Conservation (phyloP, 2,113 vertebrate species). For the Cnemophilus loriae region DNA sequence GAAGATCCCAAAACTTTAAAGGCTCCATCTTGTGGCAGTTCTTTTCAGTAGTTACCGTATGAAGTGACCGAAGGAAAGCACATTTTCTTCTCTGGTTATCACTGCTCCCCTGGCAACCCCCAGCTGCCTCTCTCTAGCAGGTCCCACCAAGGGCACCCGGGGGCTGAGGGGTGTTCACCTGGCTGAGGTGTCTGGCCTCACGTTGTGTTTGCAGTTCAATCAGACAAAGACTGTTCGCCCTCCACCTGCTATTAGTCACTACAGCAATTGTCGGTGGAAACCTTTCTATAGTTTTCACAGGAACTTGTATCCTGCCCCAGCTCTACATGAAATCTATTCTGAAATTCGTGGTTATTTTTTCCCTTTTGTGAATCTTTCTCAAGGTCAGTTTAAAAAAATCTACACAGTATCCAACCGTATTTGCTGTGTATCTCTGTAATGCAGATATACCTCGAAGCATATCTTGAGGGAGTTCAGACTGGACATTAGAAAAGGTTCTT, state of each 20-base stretch:
- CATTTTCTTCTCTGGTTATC: background rate
- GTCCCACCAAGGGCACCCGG: background rate
- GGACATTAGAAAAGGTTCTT: background rate
- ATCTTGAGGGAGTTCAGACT: background rate
- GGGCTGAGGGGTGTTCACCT: too few relatives aligned
- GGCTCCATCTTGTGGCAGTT: background rate
- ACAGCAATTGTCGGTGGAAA: background rate
- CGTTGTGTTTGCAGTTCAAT: background rate
- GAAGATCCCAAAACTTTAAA: background rate
- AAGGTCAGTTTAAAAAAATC: background rate
- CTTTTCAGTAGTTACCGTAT: background rate
- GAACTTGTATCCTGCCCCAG: background rate
- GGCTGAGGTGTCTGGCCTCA: too few relatives aligned
- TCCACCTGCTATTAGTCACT: background rate
- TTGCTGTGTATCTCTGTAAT: background rate
- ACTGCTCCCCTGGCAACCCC: rapidly evolving
- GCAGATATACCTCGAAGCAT: rapidly evolving
- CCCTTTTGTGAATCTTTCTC: background rate
- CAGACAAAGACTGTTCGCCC: rapidly evolving
- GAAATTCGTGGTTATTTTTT: background rate
- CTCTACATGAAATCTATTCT: background rate
- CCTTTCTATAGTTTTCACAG: background rate
- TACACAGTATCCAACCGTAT: rapidly evolving
- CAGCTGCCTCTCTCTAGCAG: background rate
- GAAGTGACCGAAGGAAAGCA: background rate